Evolutionary conservation across 2,888 invertebrate genomes (phyloP), one percentile per base, ranked within the genome.

Genomic region (Drosophila subquinaria): DNA sequence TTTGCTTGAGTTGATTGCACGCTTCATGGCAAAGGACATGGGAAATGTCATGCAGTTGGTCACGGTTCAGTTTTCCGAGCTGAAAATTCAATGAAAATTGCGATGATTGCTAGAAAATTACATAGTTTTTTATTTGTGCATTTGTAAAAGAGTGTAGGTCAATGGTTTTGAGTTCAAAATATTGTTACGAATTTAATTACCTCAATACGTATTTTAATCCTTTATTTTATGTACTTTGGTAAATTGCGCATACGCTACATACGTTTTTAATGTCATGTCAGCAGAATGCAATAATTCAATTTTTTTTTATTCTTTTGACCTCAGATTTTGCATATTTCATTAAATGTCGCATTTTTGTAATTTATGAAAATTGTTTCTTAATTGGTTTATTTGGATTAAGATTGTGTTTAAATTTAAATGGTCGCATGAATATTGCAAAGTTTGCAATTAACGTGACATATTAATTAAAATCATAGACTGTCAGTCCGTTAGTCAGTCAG

Each of bases 1-100:
- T 38, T 64, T 59, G 88, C 65, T 82, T 73, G 73, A 69, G 85
- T 84, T 87, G 82, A 77, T 62, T 84, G 83, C 82, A 83, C 79
- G 83, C 69, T 57, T 61, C 69, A 82, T 60, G 63, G 82, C 52
- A 74, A 81, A 53, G 79, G 69, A 78, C 65, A 66, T 52, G 35
- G 38, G 23, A 65, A 65, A 59, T 51, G 56, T 63, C 69, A 23
- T 53, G 33, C 43, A 69, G 57, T 45, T 84, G 69, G 66, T 48
- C 69, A 68, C 68, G 73, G 78, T 53, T 70, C 59, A 62, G 20
- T 8, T 17, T 30, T 10, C 20, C 5, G 23, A 13, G 20, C 4
- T 38, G 52, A 48, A 40, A 17, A 33, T n/a, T 56, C 65, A 73
- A 66, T 64, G 53, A 57, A 61, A 73, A 64, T 48, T 57, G 27